Evolutionary conservation across 1,140 invertebrate species (phyloP).

Genomic region (Stegodyphus mimosarum): DNA sequence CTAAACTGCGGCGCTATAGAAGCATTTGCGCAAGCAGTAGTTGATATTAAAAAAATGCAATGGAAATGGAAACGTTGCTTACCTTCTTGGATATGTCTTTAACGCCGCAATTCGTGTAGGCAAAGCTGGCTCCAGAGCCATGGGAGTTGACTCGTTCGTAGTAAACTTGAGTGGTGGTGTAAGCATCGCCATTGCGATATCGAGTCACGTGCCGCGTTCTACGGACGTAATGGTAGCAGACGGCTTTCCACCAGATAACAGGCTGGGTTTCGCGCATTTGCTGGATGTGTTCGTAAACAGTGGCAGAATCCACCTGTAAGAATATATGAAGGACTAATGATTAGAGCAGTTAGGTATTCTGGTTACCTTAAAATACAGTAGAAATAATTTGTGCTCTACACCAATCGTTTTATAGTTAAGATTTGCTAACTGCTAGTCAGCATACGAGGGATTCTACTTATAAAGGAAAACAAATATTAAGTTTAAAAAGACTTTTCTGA

Average conservation of each 20-base stretch:
- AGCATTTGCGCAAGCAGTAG: too few species aligned
- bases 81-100: conserved; percentile 81
- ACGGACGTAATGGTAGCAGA: conserved; percentile 87
- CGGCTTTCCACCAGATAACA: conserved; percentile 89
- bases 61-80: neutral
- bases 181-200: conserved; percentile 77
- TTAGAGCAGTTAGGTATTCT: too few species aligned
- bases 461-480: too few species aligned
- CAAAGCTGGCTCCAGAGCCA: conserved; percentile 80
- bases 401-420: too few species aligned
- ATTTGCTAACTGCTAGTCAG: too few species aligned
- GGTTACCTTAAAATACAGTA: too few species aligned
- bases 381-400: too few species aligned
- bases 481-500: too few species aligned
- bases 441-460: too few species aligned
- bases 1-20: too few species aligned
- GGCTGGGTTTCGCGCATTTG: conserved; percentile 79
- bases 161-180: conserved; percentile 73
- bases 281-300: conserved; percentile 77
- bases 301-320: conserved; percentile 65
- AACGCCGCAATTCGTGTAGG: conserved; percentile 80
- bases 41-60: neutral
- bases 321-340: too few species aligned
- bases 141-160: conserved; percentile 87
- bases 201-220: conserved; percentile 78